Evolutionary conservation across 2,888 invertebrate genomes (phyloP).

Genomic region (Cinara cedri): DNA sequence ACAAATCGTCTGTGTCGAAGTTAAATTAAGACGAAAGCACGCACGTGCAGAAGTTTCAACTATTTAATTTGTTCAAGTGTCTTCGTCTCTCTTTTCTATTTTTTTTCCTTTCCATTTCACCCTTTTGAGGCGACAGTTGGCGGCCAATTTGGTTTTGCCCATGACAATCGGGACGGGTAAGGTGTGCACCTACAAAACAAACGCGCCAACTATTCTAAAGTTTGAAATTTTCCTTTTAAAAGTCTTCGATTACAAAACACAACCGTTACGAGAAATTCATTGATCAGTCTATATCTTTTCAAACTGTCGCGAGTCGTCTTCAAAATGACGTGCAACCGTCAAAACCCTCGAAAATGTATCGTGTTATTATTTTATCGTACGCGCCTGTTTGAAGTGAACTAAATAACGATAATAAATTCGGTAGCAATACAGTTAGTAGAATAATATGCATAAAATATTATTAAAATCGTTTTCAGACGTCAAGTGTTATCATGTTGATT

Average conservation of each 20-base stretch:
- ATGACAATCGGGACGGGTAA: not conserved
- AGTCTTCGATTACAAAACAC: slow-evolving; percentile 24
- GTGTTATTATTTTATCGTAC: no score
- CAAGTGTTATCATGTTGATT: no score
- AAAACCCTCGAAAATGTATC: no score
- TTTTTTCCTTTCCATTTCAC: slow-evolving; percentile 5
- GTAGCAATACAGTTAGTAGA: no score
- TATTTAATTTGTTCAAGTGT: slow-evolving; percentile 46
- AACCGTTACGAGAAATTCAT: not conserved
- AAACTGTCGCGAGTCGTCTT: not conserved
- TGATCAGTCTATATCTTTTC: not conserved
- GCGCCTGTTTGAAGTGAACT: no score
- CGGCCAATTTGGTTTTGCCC: slow-evolving; percentile 25
- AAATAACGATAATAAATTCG: no score
- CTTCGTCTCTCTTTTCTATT: not conserved
- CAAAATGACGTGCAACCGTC: no score
- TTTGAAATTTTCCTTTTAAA: slow-evolving; percentile 22
- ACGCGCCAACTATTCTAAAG: slow-evolving; percentile 1
- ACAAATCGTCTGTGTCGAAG: slow-evolving; percentile 19
- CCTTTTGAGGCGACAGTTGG: slow-evolving; percentile 19
- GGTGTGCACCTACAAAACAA: slow-evolving; percentile 16
- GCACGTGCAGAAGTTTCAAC: slow-evolving; percentile 25
- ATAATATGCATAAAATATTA: no score
- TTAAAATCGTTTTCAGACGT: no score
- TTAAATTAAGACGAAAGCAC: slow-evolving; percentile 43